These are phyloP conservation scores for Brevimyrus niger DNA, from an alignment of 2,113 vertebrate species.

Conservation along the genomic window DNA sequence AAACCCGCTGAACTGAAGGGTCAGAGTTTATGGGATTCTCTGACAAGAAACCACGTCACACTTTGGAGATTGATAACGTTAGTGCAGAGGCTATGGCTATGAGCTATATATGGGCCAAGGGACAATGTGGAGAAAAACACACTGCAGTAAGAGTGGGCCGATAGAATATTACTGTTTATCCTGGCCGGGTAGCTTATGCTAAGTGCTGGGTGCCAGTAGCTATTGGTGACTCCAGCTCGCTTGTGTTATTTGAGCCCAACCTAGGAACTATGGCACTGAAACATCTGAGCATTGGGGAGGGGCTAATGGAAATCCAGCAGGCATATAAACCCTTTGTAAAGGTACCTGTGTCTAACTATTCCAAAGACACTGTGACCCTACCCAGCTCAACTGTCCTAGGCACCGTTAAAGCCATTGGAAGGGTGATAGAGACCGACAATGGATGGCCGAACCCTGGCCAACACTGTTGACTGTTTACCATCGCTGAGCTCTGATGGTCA, in stretches of 20 bases:
- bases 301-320: not conserved
- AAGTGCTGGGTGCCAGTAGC: not conserved
- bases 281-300: not conserved
- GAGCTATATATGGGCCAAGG: not conserved
- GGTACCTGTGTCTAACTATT: no score
- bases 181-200: not conserved
- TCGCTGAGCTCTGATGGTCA: not conserved
- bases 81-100: not conserved
- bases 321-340: not conserved
- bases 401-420: no score
- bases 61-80: not conserved
- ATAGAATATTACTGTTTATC: not conserved
- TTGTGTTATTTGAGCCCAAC: not conserved
- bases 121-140: not conserved
- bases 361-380: no score
- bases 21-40: no score
- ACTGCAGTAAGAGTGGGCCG: not conserved
- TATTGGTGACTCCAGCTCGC: not conserved
- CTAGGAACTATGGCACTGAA: not conserved
- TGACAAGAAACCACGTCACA: no score
- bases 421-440: no score
- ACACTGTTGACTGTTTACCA: not conserved
- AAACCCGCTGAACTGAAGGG: no score
- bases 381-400: no score
- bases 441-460: not conserved